Evolutionary conservation across 1,140 invertebrate species (phyloP), one percentile per base, ranked within the genome.

Genomic region (Drosophila arawakana): DNA sequence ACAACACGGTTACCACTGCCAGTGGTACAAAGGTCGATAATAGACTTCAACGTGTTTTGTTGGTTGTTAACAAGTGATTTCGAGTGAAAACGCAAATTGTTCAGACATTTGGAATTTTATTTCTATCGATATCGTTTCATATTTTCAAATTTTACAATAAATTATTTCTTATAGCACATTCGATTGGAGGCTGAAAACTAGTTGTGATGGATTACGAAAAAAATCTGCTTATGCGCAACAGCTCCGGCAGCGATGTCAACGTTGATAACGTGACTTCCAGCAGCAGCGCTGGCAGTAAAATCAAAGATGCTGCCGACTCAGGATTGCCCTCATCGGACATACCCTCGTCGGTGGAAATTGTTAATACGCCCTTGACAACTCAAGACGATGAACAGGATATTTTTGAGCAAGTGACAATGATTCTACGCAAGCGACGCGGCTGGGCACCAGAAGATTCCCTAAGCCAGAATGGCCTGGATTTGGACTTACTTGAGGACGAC

Each of bases 401-500:
- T 52, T 92, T 91, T 21, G 85, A 89, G 15, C 79, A 92, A 46
- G 86, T 92, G 30, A 76, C 86, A 76, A 92, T 92, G 88, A 90
- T 90, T n/a, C 43, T 92, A 15, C 80, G 91, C 13, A 92, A 92
- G 49, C 82, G 91, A 8, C 89, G 88, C 4, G 89, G 85, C 52
- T 92, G 91, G 90, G 74, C 76, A 25, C 82, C 85, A 10, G 80
- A 88, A 39, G 90, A 86, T 52, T 89, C 84, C 4, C 76, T 92
- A 3, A 90, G 82, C 49, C 47, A 72, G 3, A 76, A 80, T 60
- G 74, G 76, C 35, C 76, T 91, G n/a, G 90, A 91, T 59, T 55
- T 92, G 7, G 79, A 86, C 55, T 62, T 88, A 30, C 80, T 88
- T 5, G 73, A 66, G n/a, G 91, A 91, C 49, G 90, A 91, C 10